Conservation (phyloP, 2,888 invertebrate genomes). For the Drosophila falleni region DNA sequence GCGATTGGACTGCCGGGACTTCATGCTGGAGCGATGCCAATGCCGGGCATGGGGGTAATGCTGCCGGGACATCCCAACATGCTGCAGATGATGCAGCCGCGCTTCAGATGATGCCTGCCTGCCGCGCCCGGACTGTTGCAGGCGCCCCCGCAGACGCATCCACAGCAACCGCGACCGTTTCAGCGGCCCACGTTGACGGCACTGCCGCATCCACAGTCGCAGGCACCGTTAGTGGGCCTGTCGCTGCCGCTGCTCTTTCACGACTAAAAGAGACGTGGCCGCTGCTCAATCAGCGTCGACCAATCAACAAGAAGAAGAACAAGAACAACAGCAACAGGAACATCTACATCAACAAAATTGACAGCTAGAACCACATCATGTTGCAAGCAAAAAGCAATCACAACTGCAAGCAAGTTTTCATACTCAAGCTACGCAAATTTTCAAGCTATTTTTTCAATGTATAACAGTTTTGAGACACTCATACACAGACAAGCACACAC, state of each 20-base stretch:
- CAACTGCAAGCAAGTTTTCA: conserved; percentile 70
- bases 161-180: conserved; percentile 83
- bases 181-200: conserved; percentile 66
- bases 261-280: conserved; percentile 57
- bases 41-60: conserved; percentile 86
- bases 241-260: conserved; percentile 84
- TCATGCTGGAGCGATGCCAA: conserved; percentile 79
- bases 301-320: conserved; percentile 18
- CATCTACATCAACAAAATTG: neutral
- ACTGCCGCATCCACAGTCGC: conserved; percentile 84
- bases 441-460: conserved; percentile 74
- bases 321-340: conserved; percentile 4
- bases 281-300: conserved; percentile 15
- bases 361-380: conserved; percentile 18
- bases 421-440: conserved; percentile 70
- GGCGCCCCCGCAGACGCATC: conserved; percentile 82
- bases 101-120: conserved; percentile 92
- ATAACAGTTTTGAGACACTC: conserved; percentile 76
- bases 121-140: conserved; percentile 86
- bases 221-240: conserved; percentile 83
- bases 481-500: conserved; percentile 31
- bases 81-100: conserved; percentile 91
- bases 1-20: conserved; percentile 82
- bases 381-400: conserved; percentile 45
- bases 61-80: conserved; percentile 86